A percentile compares a stretch with the other conserved stretches of the same genome.
Evolutionary conservation across 2,113 vertebrate species (phyloP).

Genomic region (Pan troglodytes): DNA sequence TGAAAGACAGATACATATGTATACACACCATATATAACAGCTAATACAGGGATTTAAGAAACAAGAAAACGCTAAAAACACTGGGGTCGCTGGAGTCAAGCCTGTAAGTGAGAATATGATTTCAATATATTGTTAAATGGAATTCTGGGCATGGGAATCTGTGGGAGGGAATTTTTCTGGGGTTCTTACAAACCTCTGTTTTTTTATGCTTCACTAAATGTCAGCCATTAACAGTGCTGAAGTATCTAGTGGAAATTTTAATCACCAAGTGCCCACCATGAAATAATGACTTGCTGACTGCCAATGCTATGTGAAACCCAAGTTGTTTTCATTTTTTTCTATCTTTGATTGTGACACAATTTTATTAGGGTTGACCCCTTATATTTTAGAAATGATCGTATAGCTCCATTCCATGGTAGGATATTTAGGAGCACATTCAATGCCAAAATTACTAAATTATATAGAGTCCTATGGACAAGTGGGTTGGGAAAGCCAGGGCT

Average conservation of each 20-base stretch:
- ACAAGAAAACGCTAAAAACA: background rate
- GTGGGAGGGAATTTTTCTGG: constrained; percentile 19
- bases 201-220: constrained; percentile 46
- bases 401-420: constrained; percentile 30
- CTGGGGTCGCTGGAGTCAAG: background rate
- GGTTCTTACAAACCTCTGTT: constrained; percentile 57
- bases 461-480: background rate
- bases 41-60: background rate
- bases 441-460: constrained; percentile 47
- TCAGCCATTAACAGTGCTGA: constrained; percentile 56
- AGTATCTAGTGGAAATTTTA: constrained; percentile 61
- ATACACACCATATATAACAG: background rate
- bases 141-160: constrained; percentile 22
- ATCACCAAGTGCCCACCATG: constrained; percentile 43
- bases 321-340: constrained; percentile 25
- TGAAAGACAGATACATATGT: background rate
- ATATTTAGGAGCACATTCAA: background rate
- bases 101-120: constrained; percentile 15
- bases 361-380: constrained; percentile 35
- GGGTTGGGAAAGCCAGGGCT: constrained; percentile 22
- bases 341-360: constrained; percentile 3
- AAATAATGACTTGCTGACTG: constrained; percentile 51
- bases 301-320: constrained; percentile 55
- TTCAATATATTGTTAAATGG: constrained; percentile 56
- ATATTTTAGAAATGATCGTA: constrained; percentile 14